Conservation (phyloP, 2,888 invertebrate species). For the Leptinotarsa tumamoca region DNA sequence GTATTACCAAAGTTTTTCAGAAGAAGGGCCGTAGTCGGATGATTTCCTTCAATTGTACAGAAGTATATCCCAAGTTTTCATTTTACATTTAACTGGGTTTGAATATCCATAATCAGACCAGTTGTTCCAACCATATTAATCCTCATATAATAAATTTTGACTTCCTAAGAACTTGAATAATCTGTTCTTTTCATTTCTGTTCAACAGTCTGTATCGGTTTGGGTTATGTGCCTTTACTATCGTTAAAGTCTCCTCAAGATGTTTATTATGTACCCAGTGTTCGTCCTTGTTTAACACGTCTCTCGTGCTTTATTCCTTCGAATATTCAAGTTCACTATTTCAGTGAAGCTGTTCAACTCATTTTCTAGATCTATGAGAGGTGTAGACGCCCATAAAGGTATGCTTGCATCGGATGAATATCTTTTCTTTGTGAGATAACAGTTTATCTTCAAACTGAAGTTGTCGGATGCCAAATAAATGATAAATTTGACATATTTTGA, state of each 20-base stretch:
- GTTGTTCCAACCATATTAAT: too few species aligned
- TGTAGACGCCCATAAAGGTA: neutral
- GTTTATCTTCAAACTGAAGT: too few species aligned
- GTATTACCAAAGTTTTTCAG: too few species aligned
- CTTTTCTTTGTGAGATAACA: too few species aligned
- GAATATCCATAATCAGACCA: too few species aligned
- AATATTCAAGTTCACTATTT: constrained; percentile 52
- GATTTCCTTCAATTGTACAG: too few species aligned
- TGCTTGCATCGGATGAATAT: neutral
- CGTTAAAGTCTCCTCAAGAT: constrained; percentile 50
- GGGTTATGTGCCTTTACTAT: constrained; percentile 50
- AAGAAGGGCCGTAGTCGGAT: too few species aligned
- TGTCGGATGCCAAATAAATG: too few species aligned
- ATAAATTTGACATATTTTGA: too few species aligned
- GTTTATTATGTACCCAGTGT: constrained; percentile 37
- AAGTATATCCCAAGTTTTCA: too few species aligned
- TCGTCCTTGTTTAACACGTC: constrained; percentile 45
- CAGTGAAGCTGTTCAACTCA: constrained; percentile 44
- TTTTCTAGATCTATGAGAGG: neutral
- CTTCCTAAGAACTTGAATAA: neutral
- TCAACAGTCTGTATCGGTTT: constrained; percentile 31
- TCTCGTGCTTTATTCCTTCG: constrained; percentile 58
- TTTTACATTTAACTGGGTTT: too few species aligned
- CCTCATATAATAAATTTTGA: neutral
- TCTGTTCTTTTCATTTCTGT: neutral